Percentiles rank a stretch among this genome's conserved stretches.
phyloP scores from a whole-genome alignment of 2,113 vertebrate species.

The Limnothrissa miodon region DNA sequence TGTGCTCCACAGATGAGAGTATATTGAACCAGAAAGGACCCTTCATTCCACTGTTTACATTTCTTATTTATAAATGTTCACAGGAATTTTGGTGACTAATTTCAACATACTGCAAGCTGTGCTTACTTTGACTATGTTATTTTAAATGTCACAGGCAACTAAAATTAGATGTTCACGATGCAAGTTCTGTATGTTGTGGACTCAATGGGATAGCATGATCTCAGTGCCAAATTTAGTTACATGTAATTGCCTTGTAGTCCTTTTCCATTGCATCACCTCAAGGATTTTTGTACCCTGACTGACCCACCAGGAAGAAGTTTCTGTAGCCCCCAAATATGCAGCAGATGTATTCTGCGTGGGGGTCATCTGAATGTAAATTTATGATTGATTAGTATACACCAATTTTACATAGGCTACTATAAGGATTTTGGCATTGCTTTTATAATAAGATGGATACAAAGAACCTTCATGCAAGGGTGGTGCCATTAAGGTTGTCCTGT shows the following conservation, averaged over 20 bases:
- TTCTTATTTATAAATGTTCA: not conserved
- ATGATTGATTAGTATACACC: not conserved
- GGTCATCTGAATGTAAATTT: not conserved
- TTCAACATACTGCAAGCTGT: not conserved
- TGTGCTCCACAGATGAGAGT: not conserved
- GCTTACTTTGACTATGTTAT: not conserved
- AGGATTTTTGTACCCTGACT: not conserved
- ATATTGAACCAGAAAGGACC: not conserved
- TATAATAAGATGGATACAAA: no score
- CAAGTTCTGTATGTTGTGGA: slow-evolving; percentile 3
- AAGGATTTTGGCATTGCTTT: no score
- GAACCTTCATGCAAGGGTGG: not conserved
- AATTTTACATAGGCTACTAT: no score
- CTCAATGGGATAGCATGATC: slow-evolving; percentile 5
- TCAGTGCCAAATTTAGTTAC: slow-evolving; percentile 7
- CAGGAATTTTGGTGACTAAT: not conserved
- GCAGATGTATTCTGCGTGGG: not conserved
- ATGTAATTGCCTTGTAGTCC: not conserved
- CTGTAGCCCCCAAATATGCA: not conserved
- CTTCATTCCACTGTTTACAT: not conserved
- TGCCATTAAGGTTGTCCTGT: not conserved
- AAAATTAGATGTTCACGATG: not conserved
- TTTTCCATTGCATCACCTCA: slow-evolving; percentile 14
- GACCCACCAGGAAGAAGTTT: not conserved
- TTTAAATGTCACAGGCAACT: slow-evolving; percentile 12